Evolutionary conservation across 1,140 invertebrate species (phyloP).

Genomic region (Chionoecetes opilio): DNA sequence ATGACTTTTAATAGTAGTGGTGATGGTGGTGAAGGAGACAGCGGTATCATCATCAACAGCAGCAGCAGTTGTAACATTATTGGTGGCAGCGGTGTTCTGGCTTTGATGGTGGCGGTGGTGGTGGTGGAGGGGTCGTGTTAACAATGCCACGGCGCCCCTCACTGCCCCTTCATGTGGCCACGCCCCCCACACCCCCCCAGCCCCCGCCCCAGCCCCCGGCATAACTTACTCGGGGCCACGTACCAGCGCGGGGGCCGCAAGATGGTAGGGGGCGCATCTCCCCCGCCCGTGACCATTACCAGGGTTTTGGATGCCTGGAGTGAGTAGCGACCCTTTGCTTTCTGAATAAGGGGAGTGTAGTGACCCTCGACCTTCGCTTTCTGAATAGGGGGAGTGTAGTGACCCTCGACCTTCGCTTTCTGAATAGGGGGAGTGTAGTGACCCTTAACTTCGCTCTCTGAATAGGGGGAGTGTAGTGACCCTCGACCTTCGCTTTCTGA

Average conservation of each 20-base stretch:
- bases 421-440: too few relatives aligned
- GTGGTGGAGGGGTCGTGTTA: background rate
- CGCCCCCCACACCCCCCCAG: background rate
- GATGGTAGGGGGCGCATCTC: constrained; percentile 60
- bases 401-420: too few relatives aligned
- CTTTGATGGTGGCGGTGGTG: background rate
- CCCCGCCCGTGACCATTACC: constrained; percentile 63
- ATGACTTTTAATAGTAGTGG: background rate
- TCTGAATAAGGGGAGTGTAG: too few relatives aligned
- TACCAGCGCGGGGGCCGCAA: background rate
- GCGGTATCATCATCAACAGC: too few relatives aligned
- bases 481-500: too few relatives aligned
- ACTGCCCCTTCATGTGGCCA: background rate
- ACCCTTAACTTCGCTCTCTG: too few relatives aligned
- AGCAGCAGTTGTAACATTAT: background rate
- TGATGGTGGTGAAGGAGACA: background rate
- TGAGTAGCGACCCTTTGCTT: background rate
- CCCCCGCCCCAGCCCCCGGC: constrained; percentile 44
- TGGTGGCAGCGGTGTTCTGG: constrained; percentile 18
- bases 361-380: too few relatives aligned
- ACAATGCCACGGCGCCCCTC: background rate
- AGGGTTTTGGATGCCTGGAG: constrained; percentile 67
- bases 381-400: too few relatives aligned
- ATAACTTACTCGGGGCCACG: background rate
- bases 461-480: too few relatives aligned